phyloP scores from a whole-genome alignment of 2,797 vertebrate genomes.

The Melanotaenia parkinsoni region DNA sequence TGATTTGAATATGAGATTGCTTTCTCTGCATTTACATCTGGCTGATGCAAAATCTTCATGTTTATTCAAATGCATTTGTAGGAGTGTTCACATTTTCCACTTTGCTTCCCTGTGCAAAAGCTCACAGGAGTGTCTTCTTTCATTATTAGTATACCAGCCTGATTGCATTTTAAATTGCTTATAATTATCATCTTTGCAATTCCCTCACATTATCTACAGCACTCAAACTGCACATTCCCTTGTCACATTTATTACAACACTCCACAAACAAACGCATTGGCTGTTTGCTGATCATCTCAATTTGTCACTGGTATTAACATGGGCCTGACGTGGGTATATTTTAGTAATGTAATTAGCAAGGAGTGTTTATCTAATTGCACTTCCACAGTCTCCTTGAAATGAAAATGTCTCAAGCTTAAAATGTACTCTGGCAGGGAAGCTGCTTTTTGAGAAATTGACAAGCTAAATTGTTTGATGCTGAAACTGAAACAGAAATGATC shows the following conservation, averaged over 20 bases:
- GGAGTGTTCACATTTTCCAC: neutral
- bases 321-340: constrained; percentile 50
- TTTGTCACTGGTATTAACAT: constrained; percentile 57
- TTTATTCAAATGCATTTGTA: constrained; percentile 5
- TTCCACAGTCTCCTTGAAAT: constrained; percentile 61
- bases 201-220: constrained; percentile 29
- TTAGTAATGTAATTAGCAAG: constrained; percentile 62
- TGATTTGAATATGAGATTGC: too few species aligned
- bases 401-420: constrained; percentile 60
- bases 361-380: constrained; percentile 65
- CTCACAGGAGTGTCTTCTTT: constrained; percentile 11
- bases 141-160: constrained; percentile 9
- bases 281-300: constrained; percentile 64
- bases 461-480: constrained; percentile 52
- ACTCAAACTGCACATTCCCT: constrained; percentile 29
- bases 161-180: constrained; percentile 51
- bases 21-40: neutral
- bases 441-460: constrained; percentile 51
- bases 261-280: constrained; percentile 55
- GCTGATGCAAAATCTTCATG: neutral
- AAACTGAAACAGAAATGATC: constrained; percentile 53
- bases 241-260: constrained; percentile 27
- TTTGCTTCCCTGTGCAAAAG: constrained; percentile 1
- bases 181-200: constrained; percentile 40
- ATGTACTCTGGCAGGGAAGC: constrained; percentile 54